Evolutionary conservation across 2,888 invertebrate species (phyloP), one percentile per base, ranked within the genome.

Genomic region (Eumerus sabulonum): DNA sequence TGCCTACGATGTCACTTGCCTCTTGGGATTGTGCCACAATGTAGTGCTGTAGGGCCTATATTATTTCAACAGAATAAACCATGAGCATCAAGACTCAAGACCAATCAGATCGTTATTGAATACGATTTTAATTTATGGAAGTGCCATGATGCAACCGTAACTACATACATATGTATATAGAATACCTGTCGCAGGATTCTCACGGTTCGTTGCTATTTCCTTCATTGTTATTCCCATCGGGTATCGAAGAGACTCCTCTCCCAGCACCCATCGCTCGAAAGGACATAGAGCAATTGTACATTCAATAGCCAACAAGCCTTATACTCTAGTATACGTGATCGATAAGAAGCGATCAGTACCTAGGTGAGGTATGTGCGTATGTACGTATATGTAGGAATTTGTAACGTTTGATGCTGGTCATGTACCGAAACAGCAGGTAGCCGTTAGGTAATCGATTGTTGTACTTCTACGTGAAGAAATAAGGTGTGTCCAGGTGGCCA

Each of bases 261-360:
- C 27, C 27, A 4, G 27, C 27, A 27, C 27, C 18, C 19, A 12
- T 19, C 19, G 16, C 44, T 56, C 9, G 27, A 44, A 27, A 16
- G 11, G 14, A 5, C 9, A 35, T 18, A 38, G 27, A 19, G 9
- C 40, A 50, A 4, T 12, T 42, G 35, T 16, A 12, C 5, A 19
- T 35, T 38, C 38, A n/a, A 7, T 7, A n/a, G 27, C 2, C 2
- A 27, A 27, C 27, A 7, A 27, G 27, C 7, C 27, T 7, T 63
- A 60, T 38, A 2, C 7, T 27, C 27, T 27, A 45, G 11, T 53
- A 17, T 53, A 68, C 59, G 59, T 68, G 68, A 51, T 57, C 51
- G 35, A 35, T 27, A 27, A 2, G 27, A 4, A n/a, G n/a, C n/a
- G n/a, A n/a, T n/a, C n/a, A n/a, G n/a, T n/a, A n/a, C n/a, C n/a